Percentiles rank a stretch among this genome's conserved stretches.
These are phyloP conservation scores for Karalla daura DNA, from an alignment of 2,797 vertebrate genomes.

Conservation along the genomic window DNA sequence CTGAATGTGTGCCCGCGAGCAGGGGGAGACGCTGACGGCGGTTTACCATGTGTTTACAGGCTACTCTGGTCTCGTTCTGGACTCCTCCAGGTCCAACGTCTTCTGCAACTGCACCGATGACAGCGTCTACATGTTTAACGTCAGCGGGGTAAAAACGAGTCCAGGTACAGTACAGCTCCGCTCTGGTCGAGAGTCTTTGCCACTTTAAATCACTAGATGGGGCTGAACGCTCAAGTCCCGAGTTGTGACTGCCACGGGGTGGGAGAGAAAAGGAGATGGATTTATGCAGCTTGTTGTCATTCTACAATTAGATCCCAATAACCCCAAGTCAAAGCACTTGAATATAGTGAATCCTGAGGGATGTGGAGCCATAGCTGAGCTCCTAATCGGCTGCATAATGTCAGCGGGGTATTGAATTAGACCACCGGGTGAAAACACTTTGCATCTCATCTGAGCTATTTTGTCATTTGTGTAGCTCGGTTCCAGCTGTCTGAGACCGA, in stretches of 20 bases:
- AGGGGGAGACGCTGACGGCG: neutral
- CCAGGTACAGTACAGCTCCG: conserved; percentile 84
- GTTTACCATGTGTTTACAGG: conserved; percentile 79
- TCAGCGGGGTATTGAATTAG: too few relatives aligned
- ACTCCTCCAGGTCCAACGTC: conserved; percentile 89
- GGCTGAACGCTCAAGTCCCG: conserved; percentile 25
- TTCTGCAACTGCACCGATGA: conserved; percentile 97
- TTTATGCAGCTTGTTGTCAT: neutral
- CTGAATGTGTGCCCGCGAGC: neutral
- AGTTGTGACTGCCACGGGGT: neutral
- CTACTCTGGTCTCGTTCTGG: conserved; percentile 93
- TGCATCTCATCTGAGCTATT: neutral
- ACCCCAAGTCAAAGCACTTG: neutral
- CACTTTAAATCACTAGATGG: conserved; percentile 65
- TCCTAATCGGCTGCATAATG: neutral
- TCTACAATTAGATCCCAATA: neutral
- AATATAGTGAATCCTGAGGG: neutral
- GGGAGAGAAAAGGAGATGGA: neutral
- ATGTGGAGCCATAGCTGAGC: neutral
- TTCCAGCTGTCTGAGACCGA: neutral
- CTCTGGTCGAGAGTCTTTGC: neutral
- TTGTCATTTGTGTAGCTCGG: neutral
- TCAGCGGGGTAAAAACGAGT: conserved; percentile 86
- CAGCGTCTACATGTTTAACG: conserved; percentile 94
- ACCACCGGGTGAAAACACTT: neutral